phyloP scores from a whole-genome alignment of 2,113 vertebrate species.

The Hippopotamus amphibius region DNA sequence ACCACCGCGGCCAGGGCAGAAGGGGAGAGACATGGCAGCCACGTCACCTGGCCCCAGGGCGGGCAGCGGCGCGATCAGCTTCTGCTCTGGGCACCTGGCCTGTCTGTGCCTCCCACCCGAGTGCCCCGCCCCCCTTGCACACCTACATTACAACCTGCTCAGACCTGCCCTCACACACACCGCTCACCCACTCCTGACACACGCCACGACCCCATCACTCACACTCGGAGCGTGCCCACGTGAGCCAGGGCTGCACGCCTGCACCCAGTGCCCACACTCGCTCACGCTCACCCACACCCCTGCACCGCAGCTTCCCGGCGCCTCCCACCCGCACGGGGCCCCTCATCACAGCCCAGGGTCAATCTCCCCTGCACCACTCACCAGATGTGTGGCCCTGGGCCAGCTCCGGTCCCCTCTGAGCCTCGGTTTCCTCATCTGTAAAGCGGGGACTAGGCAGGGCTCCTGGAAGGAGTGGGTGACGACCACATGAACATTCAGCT shows the following conservation, averaged over 20 bases:
- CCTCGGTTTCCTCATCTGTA: neutral
- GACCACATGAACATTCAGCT: fast-evolving
- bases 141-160: neutral
- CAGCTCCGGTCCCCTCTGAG: neutral
- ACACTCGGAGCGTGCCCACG: neutral
- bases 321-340: fast-evolving
- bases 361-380: neutral
- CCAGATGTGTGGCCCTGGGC: neutral
- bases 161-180: neutral
- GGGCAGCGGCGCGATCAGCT: neutral
- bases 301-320: neutral
- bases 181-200: constrained; percentile 58
- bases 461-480: neutral
- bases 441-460: fast-evolving
- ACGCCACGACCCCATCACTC: neutral
- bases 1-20: neutral
- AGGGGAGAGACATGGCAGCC: neutral
- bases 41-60: fast-evolving
- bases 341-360: neutral
- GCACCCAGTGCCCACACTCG: neutral
- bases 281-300: neutral
- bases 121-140: fast-evolving
- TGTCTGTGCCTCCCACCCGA: neutral
- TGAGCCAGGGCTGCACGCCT: neutral
- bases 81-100: fast-evolving